These are phyloP conservation scores for Protomyctophum bolini DNA, from an alignment of 2,113 vertebrate genomes.

Conservation along the genomic window DNA sequence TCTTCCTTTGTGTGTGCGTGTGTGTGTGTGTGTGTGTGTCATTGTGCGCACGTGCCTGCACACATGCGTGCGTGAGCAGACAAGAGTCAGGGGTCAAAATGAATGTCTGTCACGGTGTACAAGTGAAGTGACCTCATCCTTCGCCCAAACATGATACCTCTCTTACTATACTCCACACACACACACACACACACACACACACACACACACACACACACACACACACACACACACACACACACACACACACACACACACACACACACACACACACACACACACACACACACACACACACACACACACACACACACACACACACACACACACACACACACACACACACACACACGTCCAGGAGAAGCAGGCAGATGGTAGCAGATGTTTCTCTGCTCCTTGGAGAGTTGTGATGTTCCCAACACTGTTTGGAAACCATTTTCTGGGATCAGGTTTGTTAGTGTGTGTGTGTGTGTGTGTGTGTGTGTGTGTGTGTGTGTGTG, in stretches of 20 bases:
- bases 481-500: slow-evolving; percentile 11
- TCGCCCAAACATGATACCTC: slow-evolving; percentile 52
- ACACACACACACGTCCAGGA: background rate
- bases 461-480: slow-evolving; percentile 16
- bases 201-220: too few relatives aligned
- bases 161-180: background rate
- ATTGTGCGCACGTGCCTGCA: background rate
- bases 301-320: slow-evolving; percentile 29
- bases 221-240: too few relatives aligned
- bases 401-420: slow-evolving; percentile 46
- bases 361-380: slow-evolving; percentile 59
- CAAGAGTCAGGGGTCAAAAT: slow-evolving; percentile 3
- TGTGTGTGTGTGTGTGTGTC: too few relatives aligned
- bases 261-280: slow-evolving; percentile 32
- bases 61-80: background rate
- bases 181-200: too few relatives aligned
- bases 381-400: slow-evolving; percentile 56
- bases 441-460: background rate
- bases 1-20: too few relatives aligned
- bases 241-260: background rate
- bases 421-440: slow-evolving; percentile 29
- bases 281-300: slow-evolving; percentile 22
- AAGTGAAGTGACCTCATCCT: slow-evolving; percentile 55
- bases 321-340: background rate
- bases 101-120: slow-evolving; percentile 10